A percentile compares a stretch with the other conserved stretches of the same genome.
phyloP scores from a whole-genome alignment of 2,113 vertebrate genomes.

The Cepphus grylle region DNA sequence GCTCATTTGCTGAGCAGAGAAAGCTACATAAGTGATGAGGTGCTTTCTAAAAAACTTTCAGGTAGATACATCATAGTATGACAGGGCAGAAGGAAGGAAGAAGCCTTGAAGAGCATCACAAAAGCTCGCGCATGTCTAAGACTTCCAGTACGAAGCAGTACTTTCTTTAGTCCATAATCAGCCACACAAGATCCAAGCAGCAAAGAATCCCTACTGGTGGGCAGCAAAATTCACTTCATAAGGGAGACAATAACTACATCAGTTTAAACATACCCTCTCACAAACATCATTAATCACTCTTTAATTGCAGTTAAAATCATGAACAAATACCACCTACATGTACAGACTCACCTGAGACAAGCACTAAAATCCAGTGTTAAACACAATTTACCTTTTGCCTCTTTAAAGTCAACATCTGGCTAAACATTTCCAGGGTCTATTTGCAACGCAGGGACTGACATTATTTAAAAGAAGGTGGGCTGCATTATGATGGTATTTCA shows the following conservation, averaged over 20 bases:
- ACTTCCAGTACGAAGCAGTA: not conserved
- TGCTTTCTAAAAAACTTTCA: not conserved
- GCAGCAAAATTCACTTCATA: not conserved
- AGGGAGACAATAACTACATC: not conserved
- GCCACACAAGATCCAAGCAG: not conserved
- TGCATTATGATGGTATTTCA: not conserved
- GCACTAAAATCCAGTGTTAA: not conserved
- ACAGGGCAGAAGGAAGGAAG: not conserved
- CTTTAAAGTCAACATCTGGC: not conserved
- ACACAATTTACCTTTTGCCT: not conserved
- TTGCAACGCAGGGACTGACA: not conserved
- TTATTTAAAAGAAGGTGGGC: not conserved
- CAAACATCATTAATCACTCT: not conserved
- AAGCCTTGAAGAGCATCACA: not conserved
- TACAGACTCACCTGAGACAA: not conserved
- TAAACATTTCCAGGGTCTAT: not conserved
- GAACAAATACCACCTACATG: not conserved
- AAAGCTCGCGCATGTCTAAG: not conserved
- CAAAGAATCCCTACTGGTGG: not conserved
- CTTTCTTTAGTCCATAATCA: not conserved
- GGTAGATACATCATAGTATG: accelerated
- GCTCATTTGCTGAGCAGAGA: not conserved
- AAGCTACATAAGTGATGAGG: not conserved
- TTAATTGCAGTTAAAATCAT: not conserved
- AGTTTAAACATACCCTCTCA: not conserved